phyloP scores from a whole-genome alignment of 2,888 invertebrate genomes.

The Catocala sponsa region DNA sequence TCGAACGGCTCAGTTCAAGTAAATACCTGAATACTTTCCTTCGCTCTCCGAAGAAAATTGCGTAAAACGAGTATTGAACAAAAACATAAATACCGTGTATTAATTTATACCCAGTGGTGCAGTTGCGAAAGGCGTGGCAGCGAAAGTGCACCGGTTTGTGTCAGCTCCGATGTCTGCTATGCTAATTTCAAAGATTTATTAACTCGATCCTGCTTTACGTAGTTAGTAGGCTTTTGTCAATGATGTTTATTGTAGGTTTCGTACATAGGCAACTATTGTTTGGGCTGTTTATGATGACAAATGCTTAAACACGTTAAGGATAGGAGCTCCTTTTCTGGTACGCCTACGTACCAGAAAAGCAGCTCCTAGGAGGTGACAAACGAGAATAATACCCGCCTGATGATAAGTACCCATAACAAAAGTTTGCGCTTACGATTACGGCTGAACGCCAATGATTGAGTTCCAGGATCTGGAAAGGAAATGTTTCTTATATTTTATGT shows the following conservation, averaged over 20 bases:
- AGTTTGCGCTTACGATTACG: too few species aligned
- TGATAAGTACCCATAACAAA: too few species aligned
- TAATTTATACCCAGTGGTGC: conserved; percentile 26
- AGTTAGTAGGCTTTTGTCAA: conserved; percentile 28
- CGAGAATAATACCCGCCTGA: too few species aligned
- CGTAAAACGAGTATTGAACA: conserved; percentile 17
- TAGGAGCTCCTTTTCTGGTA: too few species aligned
- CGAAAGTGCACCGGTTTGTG: conserved; percentile 52
- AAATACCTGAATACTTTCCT: conserved; percentile 4
- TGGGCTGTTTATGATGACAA: too few species aligned
- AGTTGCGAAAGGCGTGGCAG: conserved; percentile 42
- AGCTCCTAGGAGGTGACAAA: too few species aligned
- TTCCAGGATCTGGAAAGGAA: too few species aligned
- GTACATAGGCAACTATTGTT: neutral
- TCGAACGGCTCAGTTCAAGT: conserved; percentile 2
- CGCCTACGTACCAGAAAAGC: too few species aligned
- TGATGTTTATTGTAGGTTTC: conserved; percentile 20
- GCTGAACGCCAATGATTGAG: too few species aligned
- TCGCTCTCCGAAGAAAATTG: conserved; percentile 22
- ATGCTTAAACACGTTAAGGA: too few species aligned
- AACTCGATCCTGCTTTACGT: conserved; percentile 19
- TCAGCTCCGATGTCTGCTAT: conserved; percentile 40
- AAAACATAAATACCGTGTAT: conserved; percentile 28
- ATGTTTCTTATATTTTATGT: too few species aligned
- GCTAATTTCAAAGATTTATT: conserved; percentile 47